Base-by-base conservation (phyloP, 2,888 invertebrate species). In the Poecilus cupreus region DNA sequence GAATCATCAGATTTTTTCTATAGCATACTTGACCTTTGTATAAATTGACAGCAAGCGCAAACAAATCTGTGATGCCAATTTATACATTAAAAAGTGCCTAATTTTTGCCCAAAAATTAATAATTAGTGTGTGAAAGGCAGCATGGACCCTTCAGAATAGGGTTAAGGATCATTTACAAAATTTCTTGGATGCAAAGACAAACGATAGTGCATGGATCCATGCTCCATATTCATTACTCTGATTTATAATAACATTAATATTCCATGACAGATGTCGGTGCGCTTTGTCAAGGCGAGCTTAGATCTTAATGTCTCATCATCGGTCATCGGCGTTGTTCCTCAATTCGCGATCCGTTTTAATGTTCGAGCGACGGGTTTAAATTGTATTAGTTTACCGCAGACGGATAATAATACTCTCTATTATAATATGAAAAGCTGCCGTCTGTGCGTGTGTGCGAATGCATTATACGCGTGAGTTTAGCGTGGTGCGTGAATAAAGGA, bases 221-320 rank as follows among this genome's bases (percentile, higher is more conserved):
- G 32, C 8, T 60, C 60, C 60, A 78, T 78, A 78, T 64, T 78
- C 64, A 78, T 78, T 60, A 78, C 43, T 10, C 64, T 64, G 78
- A 78, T 78, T 78, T 78, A 78, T 78, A 64, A 24, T 64, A 78
- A 64, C 78, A 78, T 78, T 78, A 78, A 78, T 78, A 78, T 24
- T 20, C 22, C 22, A 43, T 60, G 78, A 78, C 78, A 78, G 78
- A 78, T 64, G 78, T 78, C 78, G 64, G 60, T 43, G 24, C 32
- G 51, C 64, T 77, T 43, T 60, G 77, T 77, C 77, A 60, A 51
- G 26, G 57, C 39, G 8, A 18, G 22, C 77, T 64, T 49, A 51
- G 78, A 75, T 78, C 64, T 78, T 78, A 78, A 78, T 78, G 78
- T 46, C 64, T 26, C 78, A 24, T 78, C 78, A 78, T 78, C 78